Evolutionary conservation across 2,797 vertebrate species (phyloP).

Genomic region (Salmo trutta): DNA sequence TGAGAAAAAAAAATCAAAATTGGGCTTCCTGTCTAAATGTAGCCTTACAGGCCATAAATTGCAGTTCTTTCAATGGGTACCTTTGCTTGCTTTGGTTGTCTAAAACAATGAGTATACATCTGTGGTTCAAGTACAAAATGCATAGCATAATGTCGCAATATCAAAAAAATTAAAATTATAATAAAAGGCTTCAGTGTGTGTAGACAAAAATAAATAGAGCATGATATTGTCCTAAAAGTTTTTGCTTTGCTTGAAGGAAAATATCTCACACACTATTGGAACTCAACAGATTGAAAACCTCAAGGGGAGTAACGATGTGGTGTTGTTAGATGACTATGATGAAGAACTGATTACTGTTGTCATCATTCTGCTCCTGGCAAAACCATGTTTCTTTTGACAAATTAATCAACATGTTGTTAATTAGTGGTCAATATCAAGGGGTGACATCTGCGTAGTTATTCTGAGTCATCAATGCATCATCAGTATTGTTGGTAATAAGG

Average conservation of each 20-base stretch:
- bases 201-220: constrained; percentile 42
- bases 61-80: not conserved
- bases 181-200: constrained; percentile 17
- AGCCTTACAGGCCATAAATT: not conserved
- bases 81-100: not conserved
- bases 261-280: constrained; percentile 21
- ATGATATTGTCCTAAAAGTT: constrained; percentile 37
- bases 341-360: not conserved
- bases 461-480: not conserved
- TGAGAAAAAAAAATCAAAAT: too few species aligned
- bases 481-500: not conserved
- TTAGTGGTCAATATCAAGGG: not conserved
- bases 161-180: constrained; percentile 18
- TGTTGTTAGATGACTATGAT: not conserved
- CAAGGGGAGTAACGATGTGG: constrained; percentile 27
- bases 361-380: constrained; percentile 2
- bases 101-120: not conserved
- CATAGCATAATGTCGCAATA: not conserved
- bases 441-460: not conserved
- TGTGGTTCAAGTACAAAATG: not conserved
- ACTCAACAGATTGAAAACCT: constrained; percentile 23
- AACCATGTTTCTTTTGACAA: too few species aligned
- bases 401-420: too few species aligned
- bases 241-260: constrained; percentile 20
- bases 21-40: too few species aligned